Evolutionary conservation across 2,888 invertebrate species (phyloP), one percentile per base, ranked within the genome.

Genomic region (Lissocephala sabroskyi): DNA sequence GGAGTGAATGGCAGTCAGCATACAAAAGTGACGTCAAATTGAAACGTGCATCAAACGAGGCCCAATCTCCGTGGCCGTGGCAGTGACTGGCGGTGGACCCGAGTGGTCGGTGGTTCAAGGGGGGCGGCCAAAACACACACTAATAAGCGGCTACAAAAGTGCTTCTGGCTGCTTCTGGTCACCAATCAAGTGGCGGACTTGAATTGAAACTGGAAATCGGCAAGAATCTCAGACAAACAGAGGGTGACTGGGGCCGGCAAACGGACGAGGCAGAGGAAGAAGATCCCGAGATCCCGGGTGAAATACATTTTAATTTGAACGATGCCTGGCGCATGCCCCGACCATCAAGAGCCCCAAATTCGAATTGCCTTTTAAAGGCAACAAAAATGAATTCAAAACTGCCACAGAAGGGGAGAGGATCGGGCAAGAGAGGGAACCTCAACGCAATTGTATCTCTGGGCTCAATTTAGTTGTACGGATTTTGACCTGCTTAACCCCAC

Each of bases 391-490:
- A 62, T 59, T 75, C 57, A 47, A 42, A 46, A 48, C 45, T 52
- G 29, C 26, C 48, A 47, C 47, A 36, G 52, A 41, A 43, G 44
- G 54, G 45, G 39, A 23, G 45, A 55, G 45, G 17, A 33, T 45
- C 44, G 18, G 13, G 39, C 10, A 28, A n/a, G n/a, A n/a, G n/a
- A n/a, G n/a, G n/a, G n/a, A n/a, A n/a, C n/a, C n/a, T n/a, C n/a
- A n/a, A 14, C 16, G 7, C 11, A 29, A 29, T 14, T 39, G 40
- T 76, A 66, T 73, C 63, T 73, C 70, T 78, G 66, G 65, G 81
- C 79, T 81, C 80, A 81, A 81, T 81, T 81, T 82, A 81, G 82
- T 81, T 80, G 81, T 81, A 81, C 78, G 66, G 75, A 79, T 70
- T 80, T 80, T 81, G 82, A 81, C 82, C 81, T 81, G 81, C 65